Percentiles rank a stretch among this genome's conserved stretches.
phyloP scores from a whole-genome alignment of 2,113 vertebrate species.

The Regulus satrapa region DNA sequence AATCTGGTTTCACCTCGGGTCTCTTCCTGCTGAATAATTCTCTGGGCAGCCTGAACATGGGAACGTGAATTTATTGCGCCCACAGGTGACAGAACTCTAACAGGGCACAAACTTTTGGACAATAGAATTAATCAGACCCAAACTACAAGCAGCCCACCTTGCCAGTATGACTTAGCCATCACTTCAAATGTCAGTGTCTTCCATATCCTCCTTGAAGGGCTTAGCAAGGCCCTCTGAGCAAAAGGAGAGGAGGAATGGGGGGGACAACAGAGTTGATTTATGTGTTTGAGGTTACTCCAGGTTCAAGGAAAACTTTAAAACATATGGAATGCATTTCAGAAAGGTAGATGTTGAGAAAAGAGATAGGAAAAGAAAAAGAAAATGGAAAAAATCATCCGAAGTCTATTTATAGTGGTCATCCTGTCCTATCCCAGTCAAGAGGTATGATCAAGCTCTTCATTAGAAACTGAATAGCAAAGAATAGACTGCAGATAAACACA shows the following conservation, averaged over 20 bases:
- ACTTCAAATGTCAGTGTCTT: neutral
- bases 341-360: neutral
- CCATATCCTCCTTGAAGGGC: neutral
- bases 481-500: neutral
- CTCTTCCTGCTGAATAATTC: neutral
- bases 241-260: neutral
- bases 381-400: neutral
- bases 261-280: neutral
- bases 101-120: neutral
- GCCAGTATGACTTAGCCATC: neutral
- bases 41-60: neutral
- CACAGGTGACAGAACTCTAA: neutral
- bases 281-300: neutral
- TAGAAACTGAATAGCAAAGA: neutral
- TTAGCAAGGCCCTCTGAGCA: neutral
- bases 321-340: neutral
- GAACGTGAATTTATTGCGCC: neutral
- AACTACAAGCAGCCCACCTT: neutral
- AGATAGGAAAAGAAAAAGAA: neutral
- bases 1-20: accelerated
- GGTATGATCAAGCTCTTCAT: neutral
- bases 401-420: neutral
- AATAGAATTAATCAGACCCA: neutral
- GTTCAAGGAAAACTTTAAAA: neutral
- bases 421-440: neutral